Evolutionary conservation across 2,113 vertebrate genomes (phyloP).

Genomic region (Albula glossodonta): DNA sequence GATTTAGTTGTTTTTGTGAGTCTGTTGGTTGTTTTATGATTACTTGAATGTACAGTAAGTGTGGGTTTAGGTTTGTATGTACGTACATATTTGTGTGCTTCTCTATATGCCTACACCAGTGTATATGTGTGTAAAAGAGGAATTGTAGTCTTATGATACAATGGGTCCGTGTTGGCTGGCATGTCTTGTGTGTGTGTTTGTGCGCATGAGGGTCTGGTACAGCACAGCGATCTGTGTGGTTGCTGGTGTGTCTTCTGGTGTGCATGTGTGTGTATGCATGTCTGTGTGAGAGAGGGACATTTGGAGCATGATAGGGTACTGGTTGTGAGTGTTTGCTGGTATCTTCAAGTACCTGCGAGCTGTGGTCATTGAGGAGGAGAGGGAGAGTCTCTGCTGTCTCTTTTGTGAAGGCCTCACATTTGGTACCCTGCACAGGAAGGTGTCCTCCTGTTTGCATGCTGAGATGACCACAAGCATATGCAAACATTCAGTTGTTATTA

Average conservation of each 20-base stretch:
- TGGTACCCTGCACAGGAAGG: background rate
- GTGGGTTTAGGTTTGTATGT: conserved; percentile 31
- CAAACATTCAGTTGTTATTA: background rate
- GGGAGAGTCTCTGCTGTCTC: too few species aligned
- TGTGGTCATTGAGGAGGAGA: too few species aligned
- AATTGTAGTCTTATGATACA: background rate
- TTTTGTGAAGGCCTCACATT: too few species aligned
- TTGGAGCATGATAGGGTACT: background rate
- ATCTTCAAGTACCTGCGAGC: too few species aligned
- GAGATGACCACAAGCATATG: background rate
- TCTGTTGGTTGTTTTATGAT: background rate
- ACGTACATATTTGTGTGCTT: background rate
- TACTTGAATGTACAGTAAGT: conserved; percentile 19
- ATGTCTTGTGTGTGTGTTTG: conserved; percentile 40
- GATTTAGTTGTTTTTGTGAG: background rate
- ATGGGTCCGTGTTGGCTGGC: conserved; percentile 24
- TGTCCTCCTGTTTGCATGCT: background rate
- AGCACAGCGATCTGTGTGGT: background rate
- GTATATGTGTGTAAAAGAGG: background rate
- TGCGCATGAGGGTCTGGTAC: background rate
- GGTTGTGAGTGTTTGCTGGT: background rate
- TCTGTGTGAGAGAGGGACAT: too few species aligned
- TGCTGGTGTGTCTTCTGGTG: background rate
- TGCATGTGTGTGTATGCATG: conserved; percentile 7
- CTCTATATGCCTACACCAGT: background rate